Base-by-base conservation (phyloP, 2,113 vertebrate species). In the Mormyrus lacerda region DNA sequence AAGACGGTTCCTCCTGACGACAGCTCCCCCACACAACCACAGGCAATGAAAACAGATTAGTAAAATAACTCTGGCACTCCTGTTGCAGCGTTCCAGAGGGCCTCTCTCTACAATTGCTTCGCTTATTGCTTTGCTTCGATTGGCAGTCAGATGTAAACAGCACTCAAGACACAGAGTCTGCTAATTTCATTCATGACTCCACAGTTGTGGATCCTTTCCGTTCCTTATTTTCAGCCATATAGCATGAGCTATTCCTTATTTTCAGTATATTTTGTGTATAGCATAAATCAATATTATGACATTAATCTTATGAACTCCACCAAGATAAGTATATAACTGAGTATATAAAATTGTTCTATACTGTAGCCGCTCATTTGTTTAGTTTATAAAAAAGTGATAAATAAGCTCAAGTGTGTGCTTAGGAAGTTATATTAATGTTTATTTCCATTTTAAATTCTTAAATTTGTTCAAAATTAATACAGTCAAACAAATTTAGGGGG, bases 81-180 rank as follows among this genome's bases (percentile, higher is more conserved):
- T 85, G 84, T 17, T 85, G 84, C 84, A 51, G 44, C 24, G n/a
- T 17, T 85, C 21, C 84, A 51, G 8, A 85, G 47, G 84, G 9
- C 48, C 84, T 51, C 84, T 51, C 84, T 7, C 17, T 85, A 35
- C 84, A 51, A 85, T 85, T 31, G 50, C 84, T 85, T 31, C 5
- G 4, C 31, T 85, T 85, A 85, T 85, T 85, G 84, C 84, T 85
- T 31, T 85, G 44, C 84, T 51, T 85, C 84, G n/a, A 85, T 85
- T 47, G 47, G 84, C n/a, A 85, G 84, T 85, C n/a, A 51, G 84
- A 85, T 85, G 84, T 51, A 85, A 85, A 85, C 84, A 51, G 84
- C 84, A 44, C 42, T 82, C 76, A 82, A 44, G 76, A 82, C 76
- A 39, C 76, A 82, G 73, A 79, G 76, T 24, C 45, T 85, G n/a